Base-by-base conservation (phyloP, 2,797 vertebrate species). In the Furcifer pardalis region DNA sequence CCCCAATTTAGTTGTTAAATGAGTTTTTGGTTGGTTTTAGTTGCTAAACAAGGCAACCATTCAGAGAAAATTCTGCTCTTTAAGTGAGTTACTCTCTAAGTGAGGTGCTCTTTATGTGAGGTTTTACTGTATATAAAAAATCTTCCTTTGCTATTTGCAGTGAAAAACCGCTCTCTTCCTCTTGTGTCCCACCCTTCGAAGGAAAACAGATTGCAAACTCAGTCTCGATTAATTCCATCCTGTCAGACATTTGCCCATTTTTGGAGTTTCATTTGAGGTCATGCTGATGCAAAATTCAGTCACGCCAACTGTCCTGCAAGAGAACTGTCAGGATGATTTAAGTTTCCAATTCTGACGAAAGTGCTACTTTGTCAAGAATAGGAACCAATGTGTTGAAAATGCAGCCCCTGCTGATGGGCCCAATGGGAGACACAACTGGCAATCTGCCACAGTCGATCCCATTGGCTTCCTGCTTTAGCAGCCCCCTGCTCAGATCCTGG, bases 161-260 rank as follows among this genome's bases (percentile, higher is more conserved):
- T 68, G 3, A 19, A 81, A 82, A 89, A 92, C 83, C 0, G 23
- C 2, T 66, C 0, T 75, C 66, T 85, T 1, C 75, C 17, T 52
- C 2, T 2, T n/a, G 0, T 35, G 1, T 72, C 0, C 35, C 78
- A 62, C 2, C 73, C n/a, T 77, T 7, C 9, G 30, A 81, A 83
- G n/a, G 49, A 92, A 94, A 94, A 89, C 93, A 95, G 93, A 94
- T 93, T 94, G 94, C 84, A 88, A 89, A 86, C 76, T 95, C 94
- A 90, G 85, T 87, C 89, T 91, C 74, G 90, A 92, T 95, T 94
- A 94, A 91, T 95, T 94, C 90, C 88, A 0, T 92, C 82, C 88
- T 77, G 81, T 94, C 88, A 92, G 89, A 92, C 77, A 86, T 88
- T 92, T 91, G 91, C 86, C 88, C 89, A 86, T 90, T 92, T 93